Evolutionary conservation across 1,140 invertebrate species (phyloP).

Genomic region (Drosophila setifemur): DNA sequence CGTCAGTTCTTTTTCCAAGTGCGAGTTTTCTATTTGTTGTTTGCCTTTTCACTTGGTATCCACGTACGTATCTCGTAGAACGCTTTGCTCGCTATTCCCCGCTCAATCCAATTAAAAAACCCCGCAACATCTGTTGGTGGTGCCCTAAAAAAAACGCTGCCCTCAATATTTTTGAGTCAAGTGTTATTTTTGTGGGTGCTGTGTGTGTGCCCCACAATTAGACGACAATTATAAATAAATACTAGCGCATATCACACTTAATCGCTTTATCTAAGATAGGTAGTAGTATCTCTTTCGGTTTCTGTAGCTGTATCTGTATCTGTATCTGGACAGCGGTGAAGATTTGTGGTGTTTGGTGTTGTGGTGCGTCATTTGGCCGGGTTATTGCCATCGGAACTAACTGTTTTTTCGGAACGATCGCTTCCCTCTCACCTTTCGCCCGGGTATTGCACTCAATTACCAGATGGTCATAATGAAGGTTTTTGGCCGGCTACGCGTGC

Average conservation of each 20-base stretch:
- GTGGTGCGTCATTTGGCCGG: slow-evolving; percentile 32
- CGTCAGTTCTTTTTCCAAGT: slow-evolving; percentile 17
- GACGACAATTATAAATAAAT: slow-evolving; percentile 68
- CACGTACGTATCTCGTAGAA: slow-evolving; percentile 15
- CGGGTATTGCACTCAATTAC: slow-evolving; percentile 49
- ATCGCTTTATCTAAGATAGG: slow-evolving; percentile 43
- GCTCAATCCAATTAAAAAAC: slow-evolving; percentile 61
- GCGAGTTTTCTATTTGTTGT: slow-evolving; percentile 16
- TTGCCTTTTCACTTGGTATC: slow-evolving; percentile 37
- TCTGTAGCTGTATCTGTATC: not conserved
- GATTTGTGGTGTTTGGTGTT: slow-evolving; percentile 20
- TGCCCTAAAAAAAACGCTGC: slow-evolving; percentile 44
- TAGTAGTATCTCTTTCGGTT: slow-evolving; percentile 38
- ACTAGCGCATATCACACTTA: slow-evolving; percentile 11
- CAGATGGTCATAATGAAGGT: slow-evolving; percentile 2
- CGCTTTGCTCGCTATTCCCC: slow-evolving; percentile 26
- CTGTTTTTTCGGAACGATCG: slow-evolving; percentile 60
- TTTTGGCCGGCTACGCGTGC: no score
- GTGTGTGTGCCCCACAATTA: slow-evolving; percentile 40
- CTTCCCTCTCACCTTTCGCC: slow-evolving; percentile 40
- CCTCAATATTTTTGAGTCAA: slow-evolving; percentile 64
- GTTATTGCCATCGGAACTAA: slow-evolving; percentile 75
- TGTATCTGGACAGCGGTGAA: slow-evolving; percentile 33
- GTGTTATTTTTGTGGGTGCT: slow-evolving; percentile 60
- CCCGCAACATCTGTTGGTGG: slow-evolving; percentile 24